phyloP scores from a whole-genome alignment of 2,113 vertebrate genomes.

The Crotalus viridis region DNA sequence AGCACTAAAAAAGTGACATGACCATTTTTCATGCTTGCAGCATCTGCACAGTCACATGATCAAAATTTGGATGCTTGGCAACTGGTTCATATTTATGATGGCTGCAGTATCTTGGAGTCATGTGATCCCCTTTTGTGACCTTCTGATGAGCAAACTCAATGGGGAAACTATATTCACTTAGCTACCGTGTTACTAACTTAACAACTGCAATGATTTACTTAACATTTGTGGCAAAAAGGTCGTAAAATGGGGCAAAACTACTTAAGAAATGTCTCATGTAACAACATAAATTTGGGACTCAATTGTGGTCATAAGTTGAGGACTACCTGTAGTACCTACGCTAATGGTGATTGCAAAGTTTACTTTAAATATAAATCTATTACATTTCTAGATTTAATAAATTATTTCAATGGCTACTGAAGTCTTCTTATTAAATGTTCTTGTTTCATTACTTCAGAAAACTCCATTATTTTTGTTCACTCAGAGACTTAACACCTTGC shows the following conservation, averaged over 20 bases:
- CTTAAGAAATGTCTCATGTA: background rate
- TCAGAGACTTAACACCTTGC: background rate
- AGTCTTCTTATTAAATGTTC: background rate
- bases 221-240: background rate
- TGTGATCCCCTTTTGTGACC: no score
- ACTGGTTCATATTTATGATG: no score
- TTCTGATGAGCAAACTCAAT: no score
- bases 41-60: no score
- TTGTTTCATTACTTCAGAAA: background rate
- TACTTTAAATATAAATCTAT: background rate
- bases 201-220: background rate
- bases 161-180: background rate
- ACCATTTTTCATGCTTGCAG: no score
- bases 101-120: no score
- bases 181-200: background rate
- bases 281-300: background rate
- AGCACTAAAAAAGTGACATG: no score
- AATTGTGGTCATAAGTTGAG: background rate
- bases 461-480: background rate
- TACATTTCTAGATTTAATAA: background rate
- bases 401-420: background rate
- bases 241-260: background rate
- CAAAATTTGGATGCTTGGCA: no score
- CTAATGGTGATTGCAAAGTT: background rate
- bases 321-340: background rate